phyloP scores from a whole-genome alignment of 2,113 vertebrate genomes.

The Perca schrenkii region DNA sequence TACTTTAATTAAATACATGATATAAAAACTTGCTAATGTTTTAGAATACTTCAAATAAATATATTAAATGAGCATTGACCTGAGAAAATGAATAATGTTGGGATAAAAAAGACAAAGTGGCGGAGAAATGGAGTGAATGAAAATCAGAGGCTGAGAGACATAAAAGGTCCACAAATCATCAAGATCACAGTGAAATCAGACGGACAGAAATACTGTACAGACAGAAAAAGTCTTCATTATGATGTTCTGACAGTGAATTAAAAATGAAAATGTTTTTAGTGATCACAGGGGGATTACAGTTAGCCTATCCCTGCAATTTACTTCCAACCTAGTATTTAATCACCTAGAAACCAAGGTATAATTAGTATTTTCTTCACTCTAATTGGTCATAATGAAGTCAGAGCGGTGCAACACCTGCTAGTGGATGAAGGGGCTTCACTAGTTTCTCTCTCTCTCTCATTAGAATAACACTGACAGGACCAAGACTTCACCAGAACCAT shows the following conservation, averaged over 20 bases:
- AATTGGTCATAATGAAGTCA: constrained; percentile 81
- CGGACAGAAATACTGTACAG: constrained; percentile 45
- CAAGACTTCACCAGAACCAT: constrained; percentile 55
- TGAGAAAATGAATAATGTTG: background rate
- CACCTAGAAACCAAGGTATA: constrained; percentile 74
- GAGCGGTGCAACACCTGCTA: constrained; percentile 73
- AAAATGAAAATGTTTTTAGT: constrained; percentile 73
- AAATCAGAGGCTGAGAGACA: constrained; percentile 16
- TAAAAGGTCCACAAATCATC: constrained; percentile 19
- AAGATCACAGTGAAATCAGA: constrained; percentile 44
- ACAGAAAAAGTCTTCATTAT: constrained; percentile 64
- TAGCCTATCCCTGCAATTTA: constrained; percentile 77
- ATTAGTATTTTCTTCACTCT: constrained; percentile 81
- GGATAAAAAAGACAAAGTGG: background rate
- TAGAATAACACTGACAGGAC: constrained; percentile 73
- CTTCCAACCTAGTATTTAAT: constrained; percentile 76
- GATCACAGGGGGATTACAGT: constrained; percentile 75
- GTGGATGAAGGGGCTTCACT: constrained; percentile 67
- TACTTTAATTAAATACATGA: background rate
- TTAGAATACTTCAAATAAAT: background rate
- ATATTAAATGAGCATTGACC: background rate
- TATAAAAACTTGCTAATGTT: too few species aligned
- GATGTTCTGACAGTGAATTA: constrained; percentile 72
- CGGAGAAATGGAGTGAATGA: constrained; percentile 11
- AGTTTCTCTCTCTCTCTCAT: constrained; percentile 68